Evolutionary conservation across 2,888 invertebrate genomes (phyloP), one percentile per base, ranked within the genome.

Genomic region (Antitype chi): DNA sequence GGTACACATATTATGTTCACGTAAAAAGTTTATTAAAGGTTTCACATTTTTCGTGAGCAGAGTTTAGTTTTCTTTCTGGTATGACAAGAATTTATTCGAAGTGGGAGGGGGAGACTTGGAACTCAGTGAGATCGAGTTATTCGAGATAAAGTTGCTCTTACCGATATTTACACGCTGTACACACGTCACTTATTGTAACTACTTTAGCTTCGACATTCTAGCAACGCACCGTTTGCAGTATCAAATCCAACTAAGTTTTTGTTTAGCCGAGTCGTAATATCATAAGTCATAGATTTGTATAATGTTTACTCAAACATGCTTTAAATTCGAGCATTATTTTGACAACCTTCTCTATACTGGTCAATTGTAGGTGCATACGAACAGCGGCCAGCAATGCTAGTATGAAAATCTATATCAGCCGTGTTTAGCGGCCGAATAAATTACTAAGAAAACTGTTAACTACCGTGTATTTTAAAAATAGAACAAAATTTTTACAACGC

Each of bases 11-110:
- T 60, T 78, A 86, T 73, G 53, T 60, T 79, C 28, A 23, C 63
- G 70, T 80, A 66, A 75, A 83, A 83, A 80, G 71, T 80, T 75
- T 86, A 80, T 78, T 81, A 70, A 72, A 70, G 62, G 52, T 67
- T 57, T 68, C 57, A 70, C 32, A 81, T 83, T 85, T 81, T 85
- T 85, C 60, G 55, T 53, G 64, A 53, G 63, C 32, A 49, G 38
- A 70, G 28, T 73, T 66, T 52, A 57, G 70, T 71, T 82, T 70
- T 71, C 55, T 53, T 52, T 57, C 13, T 49, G 63, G 47, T 69
- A 74, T 70, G 74, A 69, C 43, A 63, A 64, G 74, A 80, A 82
- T 80, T 70, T 76, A 82, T 70, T 60, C n/a, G 20, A 25, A 82
- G 32, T 70, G 52, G n/a, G 47, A 68, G 60, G 57, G n/a, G 43